Percentiles rank a stretch among this genome's conserved stretches.
phyloP scores from a whole-genome alignment of 2,888 invertebrate genomes.

The Tribolium freemani region DNA sequence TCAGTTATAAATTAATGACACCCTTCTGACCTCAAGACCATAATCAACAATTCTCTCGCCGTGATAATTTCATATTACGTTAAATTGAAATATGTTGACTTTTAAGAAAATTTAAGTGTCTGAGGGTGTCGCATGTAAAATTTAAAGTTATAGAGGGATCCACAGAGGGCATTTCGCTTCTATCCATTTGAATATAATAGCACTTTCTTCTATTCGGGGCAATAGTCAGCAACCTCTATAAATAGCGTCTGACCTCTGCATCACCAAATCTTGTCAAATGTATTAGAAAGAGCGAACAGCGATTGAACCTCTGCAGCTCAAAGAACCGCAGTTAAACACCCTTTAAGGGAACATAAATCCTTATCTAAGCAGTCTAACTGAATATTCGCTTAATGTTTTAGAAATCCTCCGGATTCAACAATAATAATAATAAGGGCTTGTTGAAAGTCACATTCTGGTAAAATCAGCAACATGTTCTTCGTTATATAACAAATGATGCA shows the following conservation, averaged over 20 bases:
- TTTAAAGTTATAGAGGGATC: conserved; percentile 1
- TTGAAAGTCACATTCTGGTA: too few relatives aligned
- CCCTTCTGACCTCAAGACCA: background rate
- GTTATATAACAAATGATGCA: too few relatives aligned
- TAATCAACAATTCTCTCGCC: background rate
- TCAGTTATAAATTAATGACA: background rate
- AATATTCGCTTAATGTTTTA: background rate
- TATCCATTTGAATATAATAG: conserved; percentile 6
- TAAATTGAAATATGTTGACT: background rate
- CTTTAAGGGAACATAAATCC: background rate
- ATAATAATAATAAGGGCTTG: background rate
- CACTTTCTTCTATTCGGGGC: conserved; percentile 6
- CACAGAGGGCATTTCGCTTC: background rate
- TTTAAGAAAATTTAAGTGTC: conserved; percentile 1
- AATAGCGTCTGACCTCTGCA: conserved; percentile 10
- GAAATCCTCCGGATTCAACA: background rate
- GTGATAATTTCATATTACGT: background rate
- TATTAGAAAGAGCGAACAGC: background rate
- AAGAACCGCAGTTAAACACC: background rate
- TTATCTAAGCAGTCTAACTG: background rate
- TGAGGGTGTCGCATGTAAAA: conserved; percentile 12
- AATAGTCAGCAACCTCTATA: conserved; percentile 9
- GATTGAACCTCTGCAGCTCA: background rate
- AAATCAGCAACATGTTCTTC: too few relatives aligned
- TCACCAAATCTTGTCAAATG: conserved; percentile 1